Conservation (phyloP, 2,797 vertebrate species). For the Lophura swinhoii region DNA sequence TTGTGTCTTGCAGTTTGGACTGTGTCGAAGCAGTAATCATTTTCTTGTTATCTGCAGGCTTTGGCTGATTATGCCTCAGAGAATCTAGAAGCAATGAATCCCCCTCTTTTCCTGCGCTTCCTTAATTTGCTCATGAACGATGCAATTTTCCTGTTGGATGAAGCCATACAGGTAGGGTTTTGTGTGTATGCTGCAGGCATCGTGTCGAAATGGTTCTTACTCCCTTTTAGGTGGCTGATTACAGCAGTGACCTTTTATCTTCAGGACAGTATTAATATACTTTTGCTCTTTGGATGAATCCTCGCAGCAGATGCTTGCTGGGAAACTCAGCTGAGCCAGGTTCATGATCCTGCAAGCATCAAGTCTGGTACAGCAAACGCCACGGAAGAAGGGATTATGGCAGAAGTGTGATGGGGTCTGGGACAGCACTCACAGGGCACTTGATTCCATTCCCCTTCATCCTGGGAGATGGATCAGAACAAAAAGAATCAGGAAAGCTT, state of each 20-base stretch:
- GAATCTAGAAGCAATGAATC: slow-evolving; percentile 97
- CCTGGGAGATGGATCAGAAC: neutral
- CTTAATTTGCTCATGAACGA: slow-evolving; percentile 98
- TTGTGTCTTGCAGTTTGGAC: accelerated
- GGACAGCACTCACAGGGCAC: accelerated
- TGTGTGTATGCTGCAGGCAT: accelerated
- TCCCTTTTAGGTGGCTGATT: accelerated
- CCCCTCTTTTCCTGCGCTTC: slow-evolving; percentile 95
- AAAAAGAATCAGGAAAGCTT: neutral
- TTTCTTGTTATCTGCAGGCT: slow-evolving; percentile 75
- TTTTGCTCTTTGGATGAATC: neutral
- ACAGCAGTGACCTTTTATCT: accelerated
- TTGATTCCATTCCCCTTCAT: neutral
- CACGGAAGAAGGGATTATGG: neutral
- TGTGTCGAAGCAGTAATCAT: neutral
- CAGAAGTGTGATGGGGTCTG: neutral
- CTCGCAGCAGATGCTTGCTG: neutral
- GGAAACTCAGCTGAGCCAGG: neutral
- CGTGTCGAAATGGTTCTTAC: accelerated
- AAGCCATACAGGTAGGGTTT: slow-evolving; percentile 93
- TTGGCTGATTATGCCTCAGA: slow-evolving; percentile 93
- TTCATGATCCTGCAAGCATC: too few species aligned
- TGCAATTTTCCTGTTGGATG: slow-evolving; percentile 95
- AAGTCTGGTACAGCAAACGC: neutral
- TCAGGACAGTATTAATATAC: neutral